Percentiles rank a stretch among this genome's conserved stretches.
phyloP scores from a whole-genome alignment of 92 coral and sea anemone genomes.

The Galaxea fascicularis region DNA sequence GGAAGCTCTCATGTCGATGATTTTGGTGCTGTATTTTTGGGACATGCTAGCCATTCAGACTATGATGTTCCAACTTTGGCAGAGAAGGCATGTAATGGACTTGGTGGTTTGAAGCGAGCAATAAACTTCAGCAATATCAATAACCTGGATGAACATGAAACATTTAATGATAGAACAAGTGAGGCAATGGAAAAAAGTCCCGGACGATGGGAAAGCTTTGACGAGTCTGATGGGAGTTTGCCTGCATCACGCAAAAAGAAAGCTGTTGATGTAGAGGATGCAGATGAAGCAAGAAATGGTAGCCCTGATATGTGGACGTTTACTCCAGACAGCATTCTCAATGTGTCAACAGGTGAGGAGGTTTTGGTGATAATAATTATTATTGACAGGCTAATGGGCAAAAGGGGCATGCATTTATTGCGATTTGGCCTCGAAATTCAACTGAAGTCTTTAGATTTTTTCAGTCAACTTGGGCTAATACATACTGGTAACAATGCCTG shows the following conservation, averaged over 20 bases:
- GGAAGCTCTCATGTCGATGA: slow-evolving; percentile 79
- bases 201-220: slow-evolving; percentile 64
- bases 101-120: slow-evolving; percentile 87
- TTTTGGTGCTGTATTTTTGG: slow-evolving; percentile 53
- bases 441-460: no score
- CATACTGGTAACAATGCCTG: no score
- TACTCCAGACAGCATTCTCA: slow-evolving; percentile 94
- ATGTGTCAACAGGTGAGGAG: slow-evolving; percentile 94
- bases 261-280: slow-evolving; percentile 13
- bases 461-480: no score
- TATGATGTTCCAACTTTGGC: slow-evolving; percentile 82
- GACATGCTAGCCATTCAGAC: slow-evolving; percentile 77
- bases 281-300: not conserved
- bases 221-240: slow-evolving; percentile 59
- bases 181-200: not conserved
- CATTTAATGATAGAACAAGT: slow-evolving; percentile 53
- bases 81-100: slow-evolving; percentile 67
- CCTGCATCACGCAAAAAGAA: slow-evolving; percentile 13
- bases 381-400: no score
- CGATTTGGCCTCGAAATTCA: no score
- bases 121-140: slow-evolving; percentile 91
- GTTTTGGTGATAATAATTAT: no score
- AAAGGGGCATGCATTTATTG: no score
- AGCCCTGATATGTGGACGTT: slow-evolving; percentile 88
- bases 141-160: slow-evolving; percentile 84